Percentiles rank a stretch among this genome's conserved stretches.
These are phyloP conservation scores for Nyctibius grandis DNA, from an alignment of 2,797 vertebrate species.

Conservation along the genomic window DNA sequence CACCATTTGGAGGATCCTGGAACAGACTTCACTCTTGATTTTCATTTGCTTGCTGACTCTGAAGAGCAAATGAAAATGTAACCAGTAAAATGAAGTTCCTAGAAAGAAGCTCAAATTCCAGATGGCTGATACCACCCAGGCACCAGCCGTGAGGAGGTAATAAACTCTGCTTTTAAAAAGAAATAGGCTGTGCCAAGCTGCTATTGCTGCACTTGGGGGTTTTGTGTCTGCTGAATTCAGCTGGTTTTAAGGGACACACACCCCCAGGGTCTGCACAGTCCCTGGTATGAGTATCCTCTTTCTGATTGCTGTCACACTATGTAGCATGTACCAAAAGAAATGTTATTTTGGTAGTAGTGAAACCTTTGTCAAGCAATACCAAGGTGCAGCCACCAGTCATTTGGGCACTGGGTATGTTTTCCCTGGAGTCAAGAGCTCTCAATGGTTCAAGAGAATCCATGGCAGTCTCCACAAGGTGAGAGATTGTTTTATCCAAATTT, in stretches of 20 bases:
- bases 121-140: neutral
- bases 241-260: neutral
- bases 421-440: neutral
- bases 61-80: neutral
- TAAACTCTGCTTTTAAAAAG: neutral
- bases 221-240: neutral
- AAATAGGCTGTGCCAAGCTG: neutral
- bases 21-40: neutral
- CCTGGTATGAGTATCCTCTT: neutral
- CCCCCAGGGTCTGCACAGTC: neutral
- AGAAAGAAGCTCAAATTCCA: constrained; percentile 20
- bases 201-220: neutral
- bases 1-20: neutral
- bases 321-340: neutral
- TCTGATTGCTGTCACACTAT: neutral
- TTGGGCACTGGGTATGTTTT: neutral
- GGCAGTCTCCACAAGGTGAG: neutral
- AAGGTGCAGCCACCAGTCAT: neutral
- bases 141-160: constrained; percentile 26
- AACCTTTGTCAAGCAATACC: neutral
- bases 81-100: constrained; percentile 7
- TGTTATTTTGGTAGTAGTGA: neutral
- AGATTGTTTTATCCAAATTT: neutral
- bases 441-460: rapidly evolving
- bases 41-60: neutral